Evolutionary conservation across 2,113 vertebrate species (phyloP).

Genomic region (Mastomys natalensis): DNA sequence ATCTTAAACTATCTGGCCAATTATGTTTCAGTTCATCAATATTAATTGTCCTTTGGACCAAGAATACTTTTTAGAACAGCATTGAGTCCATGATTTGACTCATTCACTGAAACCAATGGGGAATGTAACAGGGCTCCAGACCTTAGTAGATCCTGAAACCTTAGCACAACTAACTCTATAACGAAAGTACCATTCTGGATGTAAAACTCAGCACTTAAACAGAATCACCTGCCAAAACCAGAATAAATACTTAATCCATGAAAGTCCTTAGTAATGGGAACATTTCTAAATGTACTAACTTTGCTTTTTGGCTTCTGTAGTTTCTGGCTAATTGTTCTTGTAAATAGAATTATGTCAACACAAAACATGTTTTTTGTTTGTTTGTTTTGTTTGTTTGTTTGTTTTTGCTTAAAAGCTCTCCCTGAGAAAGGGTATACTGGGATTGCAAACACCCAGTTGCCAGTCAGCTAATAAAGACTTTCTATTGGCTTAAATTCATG

Average conservation of each 20-base stretch:
- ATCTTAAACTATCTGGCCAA: not conserved
- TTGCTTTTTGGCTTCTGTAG: not conserved
- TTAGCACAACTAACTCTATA: not conserved
- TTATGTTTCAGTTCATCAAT: not conserved
- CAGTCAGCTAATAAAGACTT: not conserved
- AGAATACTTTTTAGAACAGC: not conserved
- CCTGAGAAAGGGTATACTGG: not conserved
- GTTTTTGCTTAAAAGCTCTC: not conserved
- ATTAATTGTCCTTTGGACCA: not conserved
- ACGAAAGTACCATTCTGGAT: not conserved
- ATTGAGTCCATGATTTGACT: not conserved
- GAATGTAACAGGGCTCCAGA: not conserved
- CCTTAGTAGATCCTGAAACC: not conserved
- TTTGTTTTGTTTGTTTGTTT: too few relatives aligned
- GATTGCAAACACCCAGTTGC: not conserved
- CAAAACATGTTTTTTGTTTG: not conserved
- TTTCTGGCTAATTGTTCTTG: not conserved
- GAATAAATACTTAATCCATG: not conserved
- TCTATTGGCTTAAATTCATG: not conserved
- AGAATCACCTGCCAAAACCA: not conserved
- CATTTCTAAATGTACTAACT: not conserved
- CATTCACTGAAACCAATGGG: too few relatives aligned
- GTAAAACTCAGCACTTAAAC: not conserved
- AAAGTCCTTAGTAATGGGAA: not conserved
- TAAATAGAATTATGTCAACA: not conserved